Evolutionary conservation across 2,797 vertebrate species (phyloP), one percentile per base, ranked within the genome.

Genomic region (Glyptemys insculpta): DNA sequence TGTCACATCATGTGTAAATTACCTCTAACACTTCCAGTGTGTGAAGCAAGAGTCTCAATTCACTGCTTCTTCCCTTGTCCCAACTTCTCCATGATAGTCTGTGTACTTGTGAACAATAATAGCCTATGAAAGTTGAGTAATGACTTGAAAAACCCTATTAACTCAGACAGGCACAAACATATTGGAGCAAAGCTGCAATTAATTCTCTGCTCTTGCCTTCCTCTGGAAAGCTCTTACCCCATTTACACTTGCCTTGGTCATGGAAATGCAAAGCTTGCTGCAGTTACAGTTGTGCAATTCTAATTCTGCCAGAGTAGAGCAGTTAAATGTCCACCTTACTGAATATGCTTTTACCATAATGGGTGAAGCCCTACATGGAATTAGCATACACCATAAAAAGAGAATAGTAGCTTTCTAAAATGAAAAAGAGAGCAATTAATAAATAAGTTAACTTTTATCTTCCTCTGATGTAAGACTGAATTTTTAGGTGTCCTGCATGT

Each of bases 81-180:
- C 82, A 76, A 34, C 54, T 76, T 54, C 78, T 56, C 74, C 68
- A 88, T 88, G 47, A 72, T 12, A 1, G 76, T 62, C 9, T 23
- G 49, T 0, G 0, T 79, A 34, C 47, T 80, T 94, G 59, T 12
- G 74, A 94, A 87, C 44, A 81, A 86, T 87, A 89, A 82, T 44
- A 44, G 90, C 68, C 41, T 91, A 85, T 93, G 79, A n/a, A 92
- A 92, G 86, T 0, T 85, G 79, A 86, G 68, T 57, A 90, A 80
- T 86, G 50, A 29, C 81, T 96, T 95, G 85, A 92, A 93, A 90
- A 93, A 23, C 74, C 82, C 41, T 93, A 34, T 81, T 92, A 94
- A 80, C 53, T 92, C 82, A 62, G 84, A 85, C 95, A 96, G 91
- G 89, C 74, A 54, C 56, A 83, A 88, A 81, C 89, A 83, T 9